Evolutionary conservation across 2,113 vertebrate genomes (phyloP).

Genomic region (Phaetusa simplex): DNA sequence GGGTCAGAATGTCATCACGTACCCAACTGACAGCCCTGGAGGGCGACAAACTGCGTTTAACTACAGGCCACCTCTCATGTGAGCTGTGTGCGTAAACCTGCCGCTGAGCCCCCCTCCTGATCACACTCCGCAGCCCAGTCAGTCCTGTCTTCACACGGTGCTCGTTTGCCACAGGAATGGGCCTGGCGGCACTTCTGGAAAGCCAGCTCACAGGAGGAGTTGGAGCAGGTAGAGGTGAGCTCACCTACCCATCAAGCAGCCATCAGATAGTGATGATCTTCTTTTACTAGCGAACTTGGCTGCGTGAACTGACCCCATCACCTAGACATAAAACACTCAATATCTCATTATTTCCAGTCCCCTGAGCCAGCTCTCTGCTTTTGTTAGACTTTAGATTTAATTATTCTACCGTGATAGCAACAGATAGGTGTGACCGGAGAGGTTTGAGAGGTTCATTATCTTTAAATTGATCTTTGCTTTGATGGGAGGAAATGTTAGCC

Average conservation of each 20-base stretch:
- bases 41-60: background rate
- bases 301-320: background rate
- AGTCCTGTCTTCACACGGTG: background rate
- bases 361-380: background rate
- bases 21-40: background rate
- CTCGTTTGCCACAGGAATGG: background rate
- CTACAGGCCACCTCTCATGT: background rate
- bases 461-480: background rate
- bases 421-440: background rate
- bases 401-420: background rate
- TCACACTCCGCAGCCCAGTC: rapidly evolving
- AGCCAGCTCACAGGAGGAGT: background rate
- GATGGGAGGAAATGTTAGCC: background rate
- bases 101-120: background rate
- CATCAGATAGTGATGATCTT: background rate
- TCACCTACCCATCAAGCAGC: background rate
- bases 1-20: background rate
- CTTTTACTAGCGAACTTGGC: background rate
- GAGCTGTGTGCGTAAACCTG: background rate
- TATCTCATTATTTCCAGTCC: background rate
- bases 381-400: background rate
- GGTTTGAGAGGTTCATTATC: background rate
- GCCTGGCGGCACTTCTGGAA: background rate
- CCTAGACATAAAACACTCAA: background rate
- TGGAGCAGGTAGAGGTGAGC: background rate